Evolutionary conservation across 2,888 invertebrate genomes (phyloP), one percentile per base, ranked within the genome.

Genomic region (Fragum fragum): DNA sequence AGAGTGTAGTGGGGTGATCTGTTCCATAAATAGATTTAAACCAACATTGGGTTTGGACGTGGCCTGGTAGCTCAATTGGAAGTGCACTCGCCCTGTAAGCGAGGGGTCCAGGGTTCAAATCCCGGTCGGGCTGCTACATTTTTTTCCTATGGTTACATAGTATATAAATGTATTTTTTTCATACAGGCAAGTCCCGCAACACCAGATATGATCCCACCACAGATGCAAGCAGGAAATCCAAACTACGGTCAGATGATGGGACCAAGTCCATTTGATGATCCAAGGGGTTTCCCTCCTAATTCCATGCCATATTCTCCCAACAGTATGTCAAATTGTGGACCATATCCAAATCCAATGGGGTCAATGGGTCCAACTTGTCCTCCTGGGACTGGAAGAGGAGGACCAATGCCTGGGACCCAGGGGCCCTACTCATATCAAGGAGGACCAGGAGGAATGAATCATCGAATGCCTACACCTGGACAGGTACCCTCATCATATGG

Each of bases 191-290:
- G 87, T 66, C 86, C 89, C 18, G 85, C 79, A 21, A 81, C 83
- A n/a, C 84, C 85, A n/a, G 87, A 87, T 57, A 76, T 89, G 73
- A 78, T 87, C 7, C 89, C 87, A 6, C 84, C 86, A 23, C 84
- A 77, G 53, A 84, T 84, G 84, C 73, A 69, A 59, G 74, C 61
- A 36, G 81, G 83, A 14, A 84, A 79, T 59, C 74, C 79, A 26
- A 74, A 61, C 79, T 84, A 75, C 72, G 87, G 85, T 18, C 83
- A 85, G 3, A 83, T 88, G 63, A 81, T 88, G 73, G 81, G 85
- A 18, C 81, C 80, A 36, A 85, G 86, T 57, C 88, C 88, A 18
- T 87, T 86, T 79, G 88, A 88, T 66, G 88, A 88, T 61, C 86
- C 83, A 16, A 57, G 82, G n/a, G 82, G 81, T 32, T 85, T 77